These are phyloP conservation scores for Myopa tessellatipennis DNA, from an alignment of 2,888 invertebrate species.

Conservation along the genomic window DNA sequence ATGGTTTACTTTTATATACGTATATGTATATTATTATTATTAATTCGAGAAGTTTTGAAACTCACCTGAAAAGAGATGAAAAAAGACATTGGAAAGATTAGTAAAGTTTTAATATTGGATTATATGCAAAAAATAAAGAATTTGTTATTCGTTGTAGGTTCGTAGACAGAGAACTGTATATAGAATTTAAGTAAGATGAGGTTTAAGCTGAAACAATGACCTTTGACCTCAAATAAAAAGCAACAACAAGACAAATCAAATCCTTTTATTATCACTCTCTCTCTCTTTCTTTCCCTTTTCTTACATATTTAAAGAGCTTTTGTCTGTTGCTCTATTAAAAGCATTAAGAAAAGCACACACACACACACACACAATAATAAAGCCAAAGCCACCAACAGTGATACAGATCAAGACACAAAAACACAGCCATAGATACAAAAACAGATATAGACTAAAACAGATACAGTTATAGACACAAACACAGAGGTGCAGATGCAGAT, in stretches of 20 bases:
- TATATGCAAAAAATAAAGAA: too few relatives aligned
- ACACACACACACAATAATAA: slow-evolving; percentile 45
- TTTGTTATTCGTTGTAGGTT: too few relatives aligned
- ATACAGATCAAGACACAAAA: neutral
- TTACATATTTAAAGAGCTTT: neutral
- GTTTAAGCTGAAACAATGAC: neutral
- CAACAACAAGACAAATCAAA: slow-evolving; percentile 27
- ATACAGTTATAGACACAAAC: neutral
- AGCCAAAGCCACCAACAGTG: neutral
- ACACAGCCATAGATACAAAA: neutral
- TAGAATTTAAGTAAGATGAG: too few relatives aligned
- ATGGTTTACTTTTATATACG: neutral
- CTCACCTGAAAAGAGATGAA: slow-evolving; percentile 41
- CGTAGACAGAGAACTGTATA: too few relatives aligned
- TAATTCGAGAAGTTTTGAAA: slow-evolving; percentile 5
- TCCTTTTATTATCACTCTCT: too few relatives aligned
- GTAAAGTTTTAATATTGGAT: neutral
- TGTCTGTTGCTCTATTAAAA: slow-evolving; percentile 9
- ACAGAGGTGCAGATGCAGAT: too few relatives aligned
- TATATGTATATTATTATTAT: neutral
- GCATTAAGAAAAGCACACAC: slow-evolving; percentile 39
- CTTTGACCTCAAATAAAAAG: slow-evolving; percentile 24
- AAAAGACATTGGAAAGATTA: slow-evolving; percentile 1
- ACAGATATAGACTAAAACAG: neutral
- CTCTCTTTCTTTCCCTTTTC: slow-evolving; percentile 21